Conservation (phyloP, 2,113 vertebrate genomes). For the Lycocorax pyrrhopterus region DNA sequence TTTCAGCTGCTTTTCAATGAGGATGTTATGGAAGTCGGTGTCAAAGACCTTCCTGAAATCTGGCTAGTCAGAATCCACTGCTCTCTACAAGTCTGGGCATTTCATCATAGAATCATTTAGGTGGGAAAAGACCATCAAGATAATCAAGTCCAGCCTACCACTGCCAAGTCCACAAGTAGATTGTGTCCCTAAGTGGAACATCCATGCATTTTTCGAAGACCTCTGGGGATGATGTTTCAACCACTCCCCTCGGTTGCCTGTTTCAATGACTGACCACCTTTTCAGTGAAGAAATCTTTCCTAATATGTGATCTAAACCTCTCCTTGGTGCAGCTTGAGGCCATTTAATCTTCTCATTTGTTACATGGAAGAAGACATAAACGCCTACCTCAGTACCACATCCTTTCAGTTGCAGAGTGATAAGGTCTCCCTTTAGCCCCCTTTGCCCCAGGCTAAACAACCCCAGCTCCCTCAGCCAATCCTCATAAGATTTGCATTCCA, state of each 20-base stretch:
- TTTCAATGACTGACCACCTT: background rate
- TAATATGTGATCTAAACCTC: background rate
- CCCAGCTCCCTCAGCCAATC: background rate
- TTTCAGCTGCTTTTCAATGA: background rate
- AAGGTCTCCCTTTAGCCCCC: background rate
- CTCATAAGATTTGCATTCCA: background rate
- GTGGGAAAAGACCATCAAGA: background rate
- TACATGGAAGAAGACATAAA: background rate
- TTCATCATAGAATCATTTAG: background rate
- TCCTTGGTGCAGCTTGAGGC: background rate
- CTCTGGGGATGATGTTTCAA: background rate
- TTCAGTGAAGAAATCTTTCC: background rate
- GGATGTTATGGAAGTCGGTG: background rate
- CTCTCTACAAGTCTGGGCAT: background rate
- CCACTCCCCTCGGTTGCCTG: no score
- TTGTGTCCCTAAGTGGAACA: background rate
- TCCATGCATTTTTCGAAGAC: background rate
- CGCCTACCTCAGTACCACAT: background rate
- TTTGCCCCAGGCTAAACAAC: background rate
- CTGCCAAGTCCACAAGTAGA: background rate
- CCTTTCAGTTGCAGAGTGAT: background rate
- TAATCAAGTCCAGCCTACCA: background rate
- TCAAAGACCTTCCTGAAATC: background rate
- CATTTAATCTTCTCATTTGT: background rate
- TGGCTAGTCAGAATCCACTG: background rate